These are phyloP conservation scores for Cyclophora punctaria DNA, from an alignment of 2,888 invertebrate species.

Conservation along the genomic window DNA sequence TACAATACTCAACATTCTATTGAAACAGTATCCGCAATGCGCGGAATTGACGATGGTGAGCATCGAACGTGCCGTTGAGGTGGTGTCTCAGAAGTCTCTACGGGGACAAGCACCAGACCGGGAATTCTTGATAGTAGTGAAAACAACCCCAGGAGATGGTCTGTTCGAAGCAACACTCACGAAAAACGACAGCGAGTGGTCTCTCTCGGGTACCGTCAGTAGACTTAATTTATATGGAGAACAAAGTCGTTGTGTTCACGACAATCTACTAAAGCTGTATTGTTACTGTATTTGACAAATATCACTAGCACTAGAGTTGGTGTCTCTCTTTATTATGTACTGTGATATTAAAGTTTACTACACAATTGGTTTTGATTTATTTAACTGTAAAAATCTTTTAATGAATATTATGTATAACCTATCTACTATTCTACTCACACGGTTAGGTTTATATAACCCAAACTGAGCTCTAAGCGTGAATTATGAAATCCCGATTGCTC, in stretches of 20 bases:
- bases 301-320: no score
- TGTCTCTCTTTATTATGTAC: no score
- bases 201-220: constrained; percentile 82
- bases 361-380: no score
- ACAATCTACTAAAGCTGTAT: constrained; percentile 83
- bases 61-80: constrained; percentile 79
- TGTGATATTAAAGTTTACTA: no score
- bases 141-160: constrained; percentile 79
- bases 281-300: constrained; percentile 76
- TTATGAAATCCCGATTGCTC: no score
- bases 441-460: no score
- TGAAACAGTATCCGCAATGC: constrained; percentile 78
- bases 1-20: constrained; percentile 76
- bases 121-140: constrained; percentile 78
- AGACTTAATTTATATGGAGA: constrained; percentile 85
- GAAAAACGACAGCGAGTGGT: constrained; percentile 37
- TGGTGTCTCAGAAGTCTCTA: constrained; percentile 54
- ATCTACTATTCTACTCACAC: no score
- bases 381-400: no score
- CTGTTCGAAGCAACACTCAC: constrained; percentile 87
- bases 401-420: no score
- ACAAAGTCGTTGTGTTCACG: constrained; percentile 84
- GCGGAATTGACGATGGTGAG: constrained; percentile 76
- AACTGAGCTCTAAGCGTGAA: no score
- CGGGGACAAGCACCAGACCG: constrained; percentile 56